Conservation (phyloP, 2,797 vertebrate species). For the Microtus californicus region DNA sequence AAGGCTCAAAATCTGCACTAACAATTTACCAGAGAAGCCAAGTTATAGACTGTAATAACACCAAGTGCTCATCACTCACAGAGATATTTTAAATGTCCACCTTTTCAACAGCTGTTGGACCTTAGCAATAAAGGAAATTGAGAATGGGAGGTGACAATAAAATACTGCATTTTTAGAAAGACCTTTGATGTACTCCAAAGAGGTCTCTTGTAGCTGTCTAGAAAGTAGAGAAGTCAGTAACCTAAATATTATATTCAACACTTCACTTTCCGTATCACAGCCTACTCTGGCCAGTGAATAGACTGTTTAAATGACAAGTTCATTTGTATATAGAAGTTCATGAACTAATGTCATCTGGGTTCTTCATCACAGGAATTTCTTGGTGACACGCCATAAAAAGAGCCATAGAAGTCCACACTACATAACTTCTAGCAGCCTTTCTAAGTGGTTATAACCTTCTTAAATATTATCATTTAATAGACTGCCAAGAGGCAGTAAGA, state of each 20-base stretch:
- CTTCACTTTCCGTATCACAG: constrained; percentile 12
- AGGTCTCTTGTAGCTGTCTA: neutral
- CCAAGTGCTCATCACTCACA: constrained; percentile 58
- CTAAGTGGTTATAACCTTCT: constrained; percentile 60
- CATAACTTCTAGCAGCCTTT: constrained; percentile 12
- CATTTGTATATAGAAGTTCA: constrained; percentile 60
- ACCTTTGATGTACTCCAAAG: constrained; percentile 16
- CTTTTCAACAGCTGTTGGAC: constrained; percentile 34
- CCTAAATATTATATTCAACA: constrained; percentile 43
- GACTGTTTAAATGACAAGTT: constrained; percentile 47
- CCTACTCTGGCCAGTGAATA: constrained; percentile 37
- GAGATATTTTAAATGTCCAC: constrained; percentile 37
- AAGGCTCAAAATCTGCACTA: constrained; percentile 51
- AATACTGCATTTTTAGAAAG: constrained; percentile 15
- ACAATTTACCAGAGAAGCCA: constrained; percentile 27
- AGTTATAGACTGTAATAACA: constrained; percentile 53
- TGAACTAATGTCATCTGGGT: constrained; percentile 59
- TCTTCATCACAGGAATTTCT: constrained; percentile 57
- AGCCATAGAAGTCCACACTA: constrained; percentile 22
- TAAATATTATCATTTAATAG: constrained; percentile 36
- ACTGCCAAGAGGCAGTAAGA: constrained; percentile 14
- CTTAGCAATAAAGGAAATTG: constrained; percentile 35
- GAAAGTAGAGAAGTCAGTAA: constrained; percentile 66
- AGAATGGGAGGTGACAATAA: constrained; percentile 23
- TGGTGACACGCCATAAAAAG: constrained; percentile 62